Evolutionary conservation across 2,888 invertebrate species (phyloP), one percentile per base, ranked within the genome.

Genomic region (Eretmocerus hayati): DNA sequence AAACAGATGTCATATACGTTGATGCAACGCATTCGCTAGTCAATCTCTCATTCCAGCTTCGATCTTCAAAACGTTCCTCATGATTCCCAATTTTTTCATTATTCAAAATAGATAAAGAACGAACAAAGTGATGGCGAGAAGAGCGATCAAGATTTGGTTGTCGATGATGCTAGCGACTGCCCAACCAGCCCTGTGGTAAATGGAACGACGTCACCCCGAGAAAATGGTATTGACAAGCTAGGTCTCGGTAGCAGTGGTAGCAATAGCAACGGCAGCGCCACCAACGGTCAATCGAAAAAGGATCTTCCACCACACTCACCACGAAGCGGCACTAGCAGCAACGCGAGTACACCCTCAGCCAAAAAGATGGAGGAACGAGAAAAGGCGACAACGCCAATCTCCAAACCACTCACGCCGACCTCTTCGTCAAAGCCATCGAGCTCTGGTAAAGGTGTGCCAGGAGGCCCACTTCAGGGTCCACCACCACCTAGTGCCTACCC

Each of bases 91-190:
- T 11, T 5, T 15, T 9, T 22, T 46, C 26, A 37, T 22, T 37
- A 31, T 18, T 36, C 6, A 22, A 1, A 16, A 15, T 23, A n/a
- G n/a, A n/a, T n/a, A n/a, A n/a, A n/a, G n/a, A n/a, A 72, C 36
- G 71, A 79, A 77, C 84, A 85, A 66, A 86, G 85, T 67, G 87
- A 89, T 71, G 87, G 85, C 41, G 88, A 87, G 65, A 89, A 89
- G 68, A 86, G 85, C 66, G 90, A 92, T 66, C 88, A 91, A 75
- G 93, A 94, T 69, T 75, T 95, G 61, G 93, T 95, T 50, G 94
- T 95, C 42, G 95, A 95, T 72, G 94, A 90, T 64, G 91, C 90
- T 40, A 90, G 90, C 58, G 91, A 93, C 75, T 90, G 90, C 65
- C 89, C 90, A n/a, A 83, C 87, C 42, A 88, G 90, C 44, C 88